Conservation (phyloP, 2,797 vertebrate species). For the Pogoniulus pusillus region DNA sequence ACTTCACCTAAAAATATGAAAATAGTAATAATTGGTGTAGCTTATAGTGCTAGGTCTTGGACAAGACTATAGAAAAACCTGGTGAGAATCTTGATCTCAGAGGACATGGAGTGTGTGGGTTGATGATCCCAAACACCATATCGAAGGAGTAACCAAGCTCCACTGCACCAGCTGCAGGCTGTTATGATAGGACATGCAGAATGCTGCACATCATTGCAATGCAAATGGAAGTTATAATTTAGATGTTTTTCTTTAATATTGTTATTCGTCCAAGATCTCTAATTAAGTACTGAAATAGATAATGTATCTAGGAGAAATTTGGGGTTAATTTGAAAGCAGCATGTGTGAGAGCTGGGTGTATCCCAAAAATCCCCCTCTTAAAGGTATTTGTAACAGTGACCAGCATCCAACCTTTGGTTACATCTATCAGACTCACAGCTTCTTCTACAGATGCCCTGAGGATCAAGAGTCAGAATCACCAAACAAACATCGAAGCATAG, state of each 20-base stretch:
- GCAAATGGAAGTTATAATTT: not conserved
- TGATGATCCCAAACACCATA: not conserved
- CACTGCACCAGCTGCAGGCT: rapidly evolving
- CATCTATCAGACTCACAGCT: not conserved
- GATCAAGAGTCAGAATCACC: not conserved
- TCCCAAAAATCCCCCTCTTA: not conserved
- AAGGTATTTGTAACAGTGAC: not conserved
- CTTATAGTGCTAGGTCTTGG: not conserved
- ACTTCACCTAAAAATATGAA: not conserved
- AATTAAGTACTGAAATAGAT: not conserved
- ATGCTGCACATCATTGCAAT: not conserved
- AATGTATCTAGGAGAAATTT: not conserved
- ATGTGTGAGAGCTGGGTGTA: not conserved
- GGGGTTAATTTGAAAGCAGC: not conserved
- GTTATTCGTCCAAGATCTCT: not conserved
- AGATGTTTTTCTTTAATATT: not conserved
- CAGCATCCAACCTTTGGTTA: not conserved
- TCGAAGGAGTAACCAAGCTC: not conserved
- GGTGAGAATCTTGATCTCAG: not conserved
- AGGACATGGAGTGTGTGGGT: not conserved
- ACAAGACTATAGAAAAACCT: not conserved
- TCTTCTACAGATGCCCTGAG: not conserved
- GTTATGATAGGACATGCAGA: not conserved
- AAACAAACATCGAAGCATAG: not conserved
- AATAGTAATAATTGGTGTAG: not conserved